Evolutionary conservation across 1,140 invertebrate genomes (phyloP).

Genomic region (Lucilia sericata): DNA sequence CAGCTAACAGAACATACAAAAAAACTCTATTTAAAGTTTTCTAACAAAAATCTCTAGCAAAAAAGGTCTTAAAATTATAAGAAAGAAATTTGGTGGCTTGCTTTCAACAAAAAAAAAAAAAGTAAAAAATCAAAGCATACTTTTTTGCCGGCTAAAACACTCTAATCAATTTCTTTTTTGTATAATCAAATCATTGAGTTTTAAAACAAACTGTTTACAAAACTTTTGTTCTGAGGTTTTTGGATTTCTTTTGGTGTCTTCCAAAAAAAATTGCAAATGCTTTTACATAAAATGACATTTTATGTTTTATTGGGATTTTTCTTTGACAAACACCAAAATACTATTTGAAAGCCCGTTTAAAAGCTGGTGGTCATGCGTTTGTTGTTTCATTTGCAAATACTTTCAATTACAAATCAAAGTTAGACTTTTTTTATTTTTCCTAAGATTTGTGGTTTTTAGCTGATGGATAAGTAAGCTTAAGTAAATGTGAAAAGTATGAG

Average conservation of each 20-base stretch:
- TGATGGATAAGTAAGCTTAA: too few species aligned
- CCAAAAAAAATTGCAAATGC: background rate
- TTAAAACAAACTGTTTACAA: background rate
- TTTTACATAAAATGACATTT: too few species aligned
- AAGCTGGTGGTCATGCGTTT: conserved; percentile 30
- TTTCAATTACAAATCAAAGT: conserved; percentile 34
- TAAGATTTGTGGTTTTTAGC: too few species aligned
- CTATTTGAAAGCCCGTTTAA: background rate
- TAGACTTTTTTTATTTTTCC: background rate
- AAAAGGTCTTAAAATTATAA: background rate
- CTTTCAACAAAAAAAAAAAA: too few species aligned
- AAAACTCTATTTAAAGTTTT: background rate
- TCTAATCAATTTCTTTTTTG: background rate
- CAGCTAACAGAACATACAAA: too few species aligned
- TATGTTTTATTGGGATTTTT: background rate
- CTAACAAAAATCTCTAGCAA: background rate
- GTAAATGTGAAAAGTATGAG: too few species aligned
- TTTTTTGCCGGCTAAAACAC: background rate
- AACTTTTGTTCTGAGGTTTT: background rate
- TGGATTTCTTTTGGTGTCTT: background rate
- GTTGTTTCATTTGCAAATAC: conserved; percentile 3
- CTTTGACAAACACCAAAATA: background rate
- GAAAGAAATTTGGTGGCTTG: background rate
- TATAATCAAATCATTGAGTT: background rate
- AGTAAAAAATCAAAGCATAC: too few species aligned